Conservation (phyloP, 2,113 vertebrate species). For the Stigmatopora argus region DNA sequence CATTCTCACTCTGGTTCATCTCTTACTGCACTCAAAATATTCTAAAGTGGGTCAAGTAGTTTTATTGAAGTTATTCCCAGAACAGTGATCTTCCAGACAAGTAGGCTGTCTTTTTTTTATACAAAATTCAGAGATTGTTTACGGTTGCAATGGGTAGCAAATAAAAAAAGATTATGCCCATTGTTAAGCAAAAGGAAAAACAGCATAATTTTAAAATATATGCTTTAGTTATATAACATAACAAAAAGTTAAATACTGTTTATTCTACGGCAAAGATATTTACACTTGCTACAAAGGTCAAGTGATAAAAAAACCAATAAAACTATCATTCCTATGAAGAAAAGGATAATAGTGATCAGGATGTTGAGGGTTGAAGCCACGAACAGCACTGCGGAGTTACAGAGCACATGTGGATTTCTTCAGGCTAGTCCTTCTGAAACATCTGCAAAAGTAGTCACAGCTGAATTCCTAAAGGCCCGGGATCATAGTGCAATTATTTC, state of each 20-base stretch:
- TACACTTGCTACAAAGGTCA: slow-evolving; percentile 27
- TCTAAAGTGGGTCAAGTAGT: slow-evolving; percentile 68
- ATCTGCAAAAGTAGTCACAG: slow-evolving; percentile 45
- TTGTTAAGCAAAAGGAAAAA: background rate
- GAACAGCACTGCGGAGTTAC: slow-evolving; percentile 19
- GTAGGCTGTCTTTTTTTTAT: slow-evolving; percentile 47
- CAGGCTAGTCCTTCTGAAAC: slow-evolving; percentile 28
- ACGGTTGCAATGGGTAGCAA: slow-evolving; percentile 48
- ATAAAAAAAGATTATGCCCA: slow-evolving; percentile 13
- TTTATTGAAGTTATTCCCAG: slow-evolving; percentile 42
- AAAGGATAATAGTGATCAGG: slow-evolving; percentile 22
- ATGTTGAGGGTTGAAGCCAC: slow-evolving; percentile 13
- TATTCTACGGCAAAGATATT: slow-evolving; percentile 17
- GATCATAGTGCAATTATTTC: slow-evolving; percentile 45
- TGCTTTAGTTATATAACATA: slow-evolving; percentile 17
- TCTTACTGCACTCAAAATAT: slow-evolving; percentile 52
- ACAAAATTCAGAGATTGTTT: slow-evolving; percentile 38
- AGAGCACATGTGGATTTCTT: slow-evolving; percentile 32
- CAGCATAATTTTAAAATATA: slow-evolving; percentile 30
- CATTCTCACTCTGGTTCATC: slow-evolving; percentile 18
- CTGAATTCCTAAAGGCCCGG: slow-evolving; percentile 31
- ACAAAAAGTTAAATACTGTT: slow-evolving; percentile 22
- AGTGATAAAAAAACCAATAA: slow-evolving; percentile 18
- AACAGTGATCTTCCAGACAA: slow-evolving; percentile 27
- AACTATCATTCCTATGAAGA: slow-evolving; percentile 14